Percentiles rank a stretch among this genome's conserved stretches.
These are phyloP conservation scores for Pachycephus smyrnensis DNA, from an alignment of 2,888 invertebrate genomes.

Conservation along the genomic window DNA sequence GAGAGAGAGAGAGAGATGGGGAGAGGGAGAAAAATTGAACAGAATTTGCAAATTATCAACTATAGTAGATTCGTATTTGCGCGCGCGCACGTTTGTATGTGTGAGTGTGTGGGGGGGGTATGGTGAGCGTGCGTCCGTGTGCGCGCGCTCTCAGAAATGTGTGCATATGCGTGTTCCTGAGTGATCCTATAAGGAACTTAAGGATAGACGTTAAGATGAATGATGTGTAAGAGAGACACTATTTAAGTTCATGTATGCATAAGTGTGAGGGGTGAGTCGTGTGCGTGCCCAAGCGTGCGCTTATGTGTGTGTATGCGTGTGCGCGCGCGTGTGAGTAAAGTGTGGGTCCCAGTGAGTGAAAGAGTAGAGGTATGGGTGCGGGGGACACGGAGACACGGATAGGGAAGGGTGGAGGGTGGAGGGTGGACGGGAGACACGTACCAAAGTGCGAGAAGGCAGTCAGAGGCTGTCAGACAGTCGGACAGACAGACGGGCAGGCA, in stretches of 20 bases:
- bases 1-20: conserved; percentile 15
- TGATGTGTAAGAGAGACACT: too few species aligned
- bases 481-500: background rate
- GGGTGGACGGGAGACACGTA: conserved; percentile 18
- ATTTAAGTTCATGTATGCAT: too few species aligned
- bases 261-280: too few species aligned
- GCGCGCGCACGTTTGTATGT: background rate
- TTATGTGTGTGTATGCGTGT: too few species aligned
- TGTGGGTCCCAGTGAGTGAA: too few species aligned
- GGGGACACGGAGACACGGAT: background rate
- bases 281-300: too few species aligned
- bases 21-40: background rate
- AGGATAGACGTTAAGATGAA: too few species aligned
- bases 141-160: background rate
- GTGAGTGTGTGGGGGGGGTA: background rate
- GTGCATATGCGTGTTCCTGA: too few species aligned
- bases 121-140: background rate
- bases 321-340: too few species aligned
- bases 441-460: background rate
- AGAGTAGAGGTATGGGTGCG: background rate
- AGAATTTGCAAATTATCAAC: background rate
- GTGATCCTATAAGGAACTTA: too few species aligned
- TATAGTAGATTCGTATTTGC: background rate
- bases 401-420: conserved; percentile 28
- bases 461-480: background rate